Percentiles rank a stretch among this genome's conserved stretches.
phyloP scores from a whole-genome alignment of 1,140 invertebrate genomes.

The Portunus trituberculatus region DNA sequence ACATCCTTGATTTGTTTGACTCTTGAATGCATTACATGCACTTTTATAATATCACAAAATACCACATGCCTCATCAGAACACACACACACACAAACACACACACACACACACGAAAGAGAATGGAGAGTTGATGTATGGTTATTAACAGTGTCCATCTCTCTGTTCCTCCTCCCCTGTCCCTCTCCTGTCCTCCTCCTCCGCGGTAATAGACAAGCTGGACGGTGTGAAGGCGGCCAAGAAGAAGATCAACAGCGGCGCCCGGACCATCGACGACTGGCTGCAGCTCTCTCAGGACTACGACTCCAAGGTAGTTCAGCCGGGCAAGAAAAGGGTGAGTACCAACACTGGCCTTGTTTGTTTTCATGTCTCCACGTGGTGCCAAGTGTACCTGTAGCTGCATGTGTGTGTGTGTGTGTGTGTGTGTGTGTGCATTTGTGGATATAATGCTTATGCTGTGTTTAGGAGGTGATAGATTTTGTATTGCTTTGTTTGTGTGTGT shows the following conservation, averaged over 20 bases:
- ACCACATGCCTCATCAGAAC: no score
- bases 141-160: conserved; percentile 36
- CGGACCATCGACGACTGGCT: conserved; percentile 94
- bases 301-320: conserved; percentile 84
- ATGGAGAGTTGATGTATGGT: neutral
- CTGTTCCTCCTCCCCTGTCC: conserved; percentile 62
- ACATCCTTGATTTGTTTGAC: neutral
- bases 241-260: conserved; percentile 80
- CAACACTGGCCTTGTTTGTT: neutral
- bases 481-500: no score
- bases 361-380: neutral
- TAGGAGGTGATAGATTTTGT: no score
- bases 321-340: conserved; percentile 92
- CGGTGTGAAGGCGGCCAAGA: conserved; percentile 85
- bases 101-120: neutral
- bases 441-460: no score
- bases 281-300: conserved; percentile 89
- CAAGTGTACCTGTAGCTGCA: neutral
- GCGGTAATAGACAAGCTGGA: conserved; percentile 91
- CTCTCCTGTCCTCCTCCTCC: conserved; percentile 66
- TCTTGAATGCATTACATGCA: neutral
- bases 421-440: neutral
- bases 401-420: conserved; percentile 31
- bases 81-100: neutral
- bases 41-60: no score